These are phyloP conservation scores for Actinostola sp. DNA, from an alignment of 92 coral and sea anemone species.

Conservation along the genomic window DNA sequence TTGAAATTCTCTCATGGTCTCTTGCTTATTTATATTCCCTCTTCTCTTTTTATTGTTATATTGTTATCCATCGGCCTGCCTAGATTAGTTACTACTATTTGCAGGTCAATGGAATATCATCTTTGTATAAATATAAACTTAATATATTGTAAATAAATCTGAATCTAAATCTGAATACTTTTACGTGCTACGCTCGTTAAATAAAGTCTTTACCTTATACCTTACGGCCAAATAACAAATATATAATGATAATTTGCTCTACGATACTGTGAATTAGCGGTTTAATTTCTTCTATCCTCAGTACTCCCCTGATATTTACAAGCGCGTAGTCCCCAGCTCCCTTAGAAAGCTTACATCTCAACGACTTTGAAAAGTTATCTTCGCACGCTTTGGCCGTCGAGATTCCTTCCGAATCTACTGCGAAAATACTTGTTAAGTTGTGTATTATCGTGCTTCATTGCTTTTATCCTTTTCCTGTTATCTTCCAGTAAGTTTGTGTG, in stretches of 20 bases:
- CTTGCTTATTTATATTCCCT: too few species aligned
- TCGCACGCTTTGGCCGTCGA: background rate
- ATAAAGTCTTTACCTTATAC: too few species aligned
- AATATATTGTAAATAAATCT: too few species aligned
- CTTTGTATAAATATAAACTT: too few species aligned
- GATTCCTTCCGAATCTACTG: constrained; percentile 57
- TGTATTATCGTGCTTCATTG: background rate
- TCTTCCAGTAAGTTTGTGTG: background rate
- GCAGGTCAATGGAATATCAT: too few species aligned
- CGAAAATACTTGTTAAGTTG: constrained; percentile 35
- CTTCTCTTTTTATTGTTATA: too few species aligned
- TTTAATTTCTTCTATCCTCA: constrained; percentile 4
- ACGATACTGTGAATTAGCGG: constrained; percentile 2
- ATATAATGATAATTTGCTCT: constrained; percentile 10
- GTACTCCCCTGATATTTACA: background rate
- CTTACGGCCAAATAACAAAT: too few species aligned
- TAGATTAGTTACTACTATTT: too few species aligned
- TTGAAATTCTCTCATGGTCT: too few species aligned
- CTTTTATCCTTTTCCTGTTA: constrained; percentile 2
- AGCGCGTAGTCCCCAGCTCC: background rate
- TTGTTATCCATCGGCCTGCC: too few species aligned
- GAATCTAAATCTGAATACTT: too few species aligned
- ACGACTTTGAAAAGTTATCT: background rate
- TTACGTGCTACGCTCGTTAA: too few species aligned
- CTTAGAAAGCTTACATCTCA: background rate